Evolutionary conservation across 2,888 invertebrate genomes (phyloP).

Genomic region (Epinotia bilunana): DNA sequence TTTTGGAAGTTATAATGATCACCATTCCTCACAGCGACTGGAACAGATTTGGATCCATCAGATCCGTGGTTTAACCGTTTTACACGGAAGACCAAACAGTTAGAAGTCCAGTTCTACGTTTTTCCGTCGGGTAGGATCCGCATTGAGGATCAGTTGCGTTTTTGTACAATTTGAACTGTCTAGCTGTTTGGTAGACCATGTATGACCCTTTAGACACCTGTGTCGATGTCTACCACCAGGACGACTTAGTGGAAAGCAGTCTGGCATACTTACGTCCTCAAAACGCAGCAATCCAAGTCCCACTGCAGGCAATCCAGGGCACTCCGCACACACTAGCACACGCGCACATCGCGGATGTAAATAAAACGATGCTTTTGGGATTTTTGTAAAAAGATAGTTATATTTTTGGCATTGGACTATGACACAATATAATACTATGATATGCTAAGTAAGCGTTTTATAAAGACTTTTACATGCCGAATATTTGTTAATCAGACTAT

Average conservation of each 20-base stretch:
- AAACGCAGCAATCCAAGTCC: conserved; percentile 29
- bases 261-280: conserved; percentile 31
- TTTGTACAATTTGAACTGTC: neutral
- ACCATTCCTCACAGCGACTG: conserved; percentile 4
- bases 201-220: neutral
- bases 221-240: conserved; percentile 13
- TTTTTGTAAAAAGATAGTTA: conserved; percentile 85
- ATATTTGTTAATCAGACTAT: conserved; percentile 85
- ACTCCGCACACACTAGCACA: conserved; percentile 42
- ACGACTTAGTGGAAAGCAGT: conserved; percentile 28
- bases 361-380: conserved; percentile 81
- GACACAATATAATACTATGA: conserved; percentile 85
- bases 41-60: neutral
- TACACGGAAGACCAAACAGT: neutral
- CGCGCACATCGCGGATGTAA: conserved; percentile 61
- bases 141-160: neutral
- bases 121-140: neutral
- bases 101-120: neutral
- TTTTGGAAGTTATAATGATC: conserved; percentile 5
- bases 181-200: conserved; percentile 9
- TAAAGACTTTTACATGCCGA: conserved; percentile 85
- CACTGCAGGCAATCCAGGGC: conserved; percentile 28
- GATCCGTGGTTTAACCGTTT: neutral
- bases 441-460: conserved; percentile 85
- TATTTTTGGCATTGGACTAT: conserved; percentile 85